Base-by-base conservation (phyloP, 2,888 invertebrate genomes). In the Calliphora vomitoria region DNA sequence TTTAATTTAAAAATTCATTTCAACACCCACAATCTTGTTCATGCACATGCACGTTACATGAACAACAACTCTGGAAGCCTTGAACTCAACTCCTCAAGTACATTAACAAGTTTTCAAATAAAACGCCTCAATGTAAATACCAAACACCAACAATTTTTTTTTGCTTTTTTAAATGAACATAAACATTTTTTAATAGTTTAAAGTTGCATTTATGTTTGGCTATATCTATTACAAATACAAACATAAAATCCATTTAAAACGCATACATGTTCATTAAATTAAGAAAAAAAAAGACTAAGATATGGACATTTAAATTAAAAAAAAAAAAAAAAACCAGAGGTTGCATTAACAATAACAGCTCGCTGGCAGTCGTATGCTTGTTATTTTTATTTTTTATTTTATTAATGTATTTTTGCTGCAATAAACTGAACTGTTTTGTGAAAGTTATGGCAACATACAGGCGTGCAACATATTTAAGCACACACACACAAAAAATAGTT, bases 391-490 rank as follows among this genome's bases (percentile, higher is more conserved):
- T 20, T 71, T 25, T 71, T 41, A 11, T 50, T 25, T 25, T 35
- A 35, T 55, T 13, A 44, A 78, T 60, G 50, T 35, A 58, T 58
- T 62, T 60, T 74, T 75, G 80, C 20, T 64, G 71, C 64, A 78
- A 58, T 44, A 72, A 83, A 71, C 35, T 83, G 44, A 83, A 83
- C 53, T 83, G 76, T 62, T 71, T 86, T 86, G 86, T 86, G 86
- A 86, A 86, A 86, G 86, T 86, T 79, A 82, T 79, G 55, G 66
- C 74, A 72, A 35, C 25, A 53, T 20, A 47, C 20, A 38, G 8
- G 15, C 8, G 58, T 72, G 66, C 38, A 64, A 55, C 78, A 82
- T 25, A 25, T 64, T 68, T 50, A 47, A 55, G 35, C 47, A 58
- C 8, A 66, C 18, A 41, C n/a, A 53, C n/a, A 10, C 15, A 71